phyloP scores from a whole-genome alignment of 2,113 vertebrate species.

The Brachyistius frenatus region DNA sequence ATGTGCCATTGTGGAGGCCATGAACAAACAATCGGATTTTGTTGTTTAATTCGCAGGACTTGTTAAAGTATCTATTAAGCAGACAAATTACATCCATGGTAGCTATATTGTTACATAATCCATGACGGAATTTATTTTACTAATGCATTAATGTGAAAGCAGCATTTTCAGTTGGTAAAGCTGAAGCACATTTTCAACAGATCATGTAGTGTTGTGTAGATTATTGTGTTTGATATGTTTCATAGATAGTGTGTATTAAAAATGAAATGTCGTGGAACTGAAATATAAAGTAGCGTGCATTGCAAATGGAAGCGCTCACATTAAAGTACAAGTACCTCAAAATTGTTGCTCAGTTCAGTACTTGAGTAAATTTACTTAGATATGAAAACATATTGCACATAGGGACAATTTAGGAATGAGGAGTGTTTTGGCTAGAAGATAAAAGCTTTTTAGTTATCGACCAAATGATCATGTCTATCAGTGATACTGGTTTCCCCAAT shows the following conservation, averaged over 20 bases:
- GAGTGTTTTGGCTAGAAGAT: neutral
- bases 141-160: neutral
- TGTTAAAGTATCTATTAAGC: neutral
- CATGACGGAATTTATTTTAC: no score
- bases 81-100: no score
- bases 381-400: no score
- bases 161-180: neutral
- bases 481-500: constrained; percentile 18
- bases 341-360: no score
- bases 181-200: no score
- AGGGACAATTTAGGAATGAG: neutral
- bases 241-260: no score
- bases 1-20: no score
- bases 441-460: constrained; percentile 3
- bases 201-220: no score
- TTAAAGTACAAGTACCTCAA: no score
- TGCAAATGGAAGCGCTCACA: neutral
- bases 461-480: neutral
- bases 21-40: neutral
- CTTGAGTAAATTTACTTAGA: no score
- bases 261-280: neutral
- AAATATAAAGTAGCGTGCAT: neutral
- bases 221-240: no score
- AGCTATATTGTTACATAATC: no score
- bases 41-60: neutral